phyloP scores from a whole-genome alignment of 1,140 invertebrate species.

The Musca domestica region DNA sequence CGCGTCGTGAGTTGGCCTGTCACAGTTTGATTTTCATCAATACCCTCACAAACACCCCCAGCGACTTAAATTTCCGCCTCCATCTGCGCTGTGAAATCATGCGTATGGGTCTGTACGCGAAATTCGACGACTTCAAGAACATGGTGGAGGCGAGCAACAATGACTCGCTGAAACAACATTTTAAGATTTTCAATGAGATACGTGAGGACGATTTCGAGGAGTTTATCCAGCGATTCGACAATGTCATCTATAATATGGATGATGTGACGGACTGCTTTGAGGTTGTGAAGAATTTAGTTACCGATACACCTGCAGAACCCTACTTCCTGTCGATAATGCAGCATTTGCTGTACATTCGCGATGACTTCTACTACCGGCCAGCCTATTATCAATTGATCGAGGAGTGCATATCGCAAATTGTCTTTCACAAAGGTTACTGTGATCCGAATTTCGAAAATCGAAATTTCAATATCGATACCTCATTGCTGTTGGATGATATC shows the following conservation, averaged over 20 bases:
- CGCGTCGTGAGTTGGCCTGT: conserved; percentile 49
- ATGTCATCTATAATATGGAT: conserved; percentile 88
- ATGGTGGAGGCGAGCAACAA: conserved; percentile 62
- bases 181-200: conserved; percentile 82
- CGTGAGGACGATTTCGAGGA: conserved; percentile 93
- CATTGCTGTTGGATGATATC: conserved; percentile 84
- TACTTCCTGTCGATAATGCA: conserved; percentile 94
- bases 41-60: conserved; percentile 83
- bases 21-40: conserved; percentile 72
- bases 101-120: conserved; percentile 83
- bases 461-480: conserved; percentile 89
- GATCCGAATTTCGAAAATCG: conserved; percentile 91
- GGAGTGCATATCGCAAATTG: conserved; percentile 95
- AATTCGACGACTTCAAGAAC: conserved; percentile 64
- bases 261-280: conserved; percentile 93
- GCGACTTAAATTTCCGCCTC: conserved; percentile 90
- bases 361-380: conserved; percentile 81
- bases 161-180: conserved; percentile 73
- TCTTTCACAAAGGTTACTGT: conserved; percentile 87
- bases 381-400: conserved; percentile 97
- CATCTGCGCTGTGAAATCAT: conserved; percentile 95
- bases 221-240: conserved; percentile 88
- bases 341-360: conserved; percentile 90
- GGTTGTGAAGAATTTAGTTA: conserved; percentile 81
- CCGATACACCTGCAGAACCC: conserved; percentile 84